Conservation (phyloP, 2,113 vertebrate species). For the Strix uralensis region DNA sequence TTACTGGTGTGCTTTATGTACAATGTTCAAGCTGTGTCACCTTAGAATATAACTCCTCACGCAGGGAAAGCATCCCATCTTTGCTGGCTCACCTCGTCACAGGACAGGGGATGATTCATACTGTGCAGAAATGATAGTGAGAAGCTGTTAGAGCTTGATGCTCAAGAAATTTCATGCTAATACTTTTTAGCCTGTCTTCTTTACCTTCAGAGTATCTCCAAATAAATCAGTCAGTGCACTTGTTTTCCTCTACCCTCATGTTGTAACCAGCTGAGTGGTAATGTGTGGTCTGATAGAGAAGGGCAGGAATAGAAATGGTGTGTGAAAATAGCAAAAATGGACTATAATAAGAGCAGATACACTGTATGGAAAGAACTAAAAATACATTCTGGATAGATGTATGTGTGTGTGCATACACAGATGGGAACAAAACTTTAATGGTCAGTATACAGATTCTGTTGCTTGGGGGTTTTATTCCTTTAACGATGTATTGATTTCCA, state of each 20-base stretch:
- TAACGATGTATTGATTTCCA: background rate
- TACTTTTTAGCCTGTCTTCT: background rate
- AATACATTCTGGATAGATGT: background rate
- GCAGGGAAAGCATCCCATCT: background rate
- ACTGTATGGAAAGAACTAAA: background rate
- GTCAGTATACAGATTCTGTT: background rate
- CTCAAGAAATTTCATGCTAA: background rate
- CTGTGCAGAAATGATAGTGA: background rate
- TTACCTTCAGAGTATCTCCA: background rate
- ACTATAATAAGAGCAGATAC: background rate
- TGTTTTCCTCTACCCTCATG: background rate
- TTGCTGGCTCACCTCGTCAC: background rate
- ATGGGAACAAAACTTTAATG: background rate
- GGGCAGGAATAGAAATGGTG: background rate
- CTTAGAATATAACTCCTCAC: background rate
- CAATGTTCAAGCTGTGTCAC: background rate
- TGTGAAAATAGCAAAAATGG: background rate
- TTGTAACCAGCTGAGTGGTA: background rate
- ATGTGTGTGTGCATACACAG: background rate
- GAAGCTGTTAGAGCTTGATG: background rate
- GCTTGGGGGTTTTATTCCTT: background rate
- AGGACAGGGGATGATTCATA: background rate
- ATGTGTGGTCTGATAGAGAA: background rate
- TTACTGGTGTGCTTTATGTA: background rate
- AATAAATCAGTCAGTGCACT: background rate